These are phyloP conservation scores for Crotophaga sulcirostris DNA, from an alignment of 2,113 vertebrate genomes.

Conservation along the genomic window DNA sequence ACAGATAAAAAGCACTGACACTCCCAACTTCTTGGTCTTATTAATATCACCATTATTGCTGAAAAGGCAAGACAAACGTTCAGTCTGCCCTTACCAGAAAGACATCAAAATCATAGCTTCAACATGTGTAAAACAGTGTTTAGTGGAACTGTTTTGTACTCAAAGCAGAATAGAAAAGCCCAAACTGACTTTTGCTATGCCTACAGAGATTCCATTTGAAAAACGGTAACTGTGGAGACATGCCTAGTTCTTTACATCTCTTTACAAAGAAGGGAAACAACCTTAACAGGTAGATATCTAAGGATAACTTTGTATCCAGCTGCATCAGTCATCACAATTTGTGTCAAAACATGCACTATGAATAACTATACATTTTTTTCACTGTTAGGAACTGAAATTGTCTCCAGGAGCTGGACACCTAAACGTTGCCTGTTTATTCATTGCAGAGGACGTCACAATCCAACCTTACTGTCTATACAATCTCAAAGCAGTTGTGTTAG, in stretches of 20 bases:
- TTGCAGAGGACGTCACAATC: background rate
- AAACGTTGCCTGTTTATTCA: background rate
- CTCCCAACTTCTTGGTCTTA: conserved; percentile 26
- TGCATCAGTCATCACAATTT: background rate
- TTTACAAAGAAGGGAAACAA: background rate
- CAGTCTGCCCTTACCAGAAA: background rate
- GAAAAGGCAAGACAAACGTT: background rate
- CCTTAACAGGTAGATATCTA: background rate
- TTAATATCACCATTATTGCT: conserved; percentile 35
- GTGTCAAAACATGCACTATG: background rate
- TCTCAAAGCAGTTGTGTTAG: background rate
- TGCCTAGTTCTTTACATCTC: background rate
- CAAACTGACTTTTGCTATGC: background rate
- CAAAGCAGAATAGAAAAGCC: background rate
- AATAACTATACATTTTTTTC: background rate
- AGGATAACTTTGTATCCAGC: background rate
- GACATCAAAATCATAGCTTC: background rate
- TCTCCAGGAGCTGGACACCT: background rate
- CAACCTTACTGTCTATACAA: background rate
- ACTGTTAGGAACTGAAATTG: background rate
- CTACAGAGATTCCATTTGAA: background rate
- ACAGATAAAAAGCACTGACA: conserved; percentile 37
- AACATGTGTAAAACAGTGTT: background rate
- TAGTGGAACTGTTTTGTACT: background rate
- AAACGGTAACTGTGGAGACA: background rate